Evolutionary conservation across 2,888 invertebrate genomes (phyloP), one percentile per base, ranked within the genome.

Genomic region (Sericinus montela): DNA sequence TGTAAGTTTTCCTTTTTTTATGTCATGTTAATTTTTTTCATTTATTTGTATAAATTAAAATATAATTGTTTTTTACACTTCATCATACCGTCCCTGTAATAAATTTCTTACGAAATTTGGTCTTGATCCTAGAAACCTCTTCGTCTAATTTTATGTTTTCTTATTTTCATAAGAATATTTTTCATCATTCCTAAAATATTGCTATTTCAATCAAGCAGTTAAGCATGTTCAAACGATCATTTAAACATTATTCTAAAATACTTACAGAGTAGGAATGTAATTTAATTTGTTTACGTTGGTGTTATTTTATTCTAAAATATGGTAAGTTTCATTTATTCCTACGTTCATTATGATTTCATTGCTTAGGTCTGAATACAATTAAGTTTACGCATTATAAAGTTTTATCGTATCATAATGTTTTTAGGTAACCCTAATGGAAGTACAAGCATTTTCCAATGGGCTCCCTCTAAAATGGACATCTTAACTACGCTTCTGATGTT

Each of bases 361-460:
- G 56, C 56, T 57, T 59, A 49, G 58, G 53, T 55, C 47, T 54
- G 54, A 35, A 58, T 63, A n/a, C 52, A 53, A 53, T 51, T 48
- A 29, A 41, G 19, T 48, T 39, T 30, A 29, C 45, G 49, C 51
- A 53, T 58, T 52, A 49, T 44, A 49, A 57, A 70, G 80, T 77
- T 80, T 83, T 80, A 84, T 78, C 68, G 58, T 69, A 68, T 73
- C 68, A 63, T 72, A 80, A 82, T 72, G 85, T 86, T 88, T 88
- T 77, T 88, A 88, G 88, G 88, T 88, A 88, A 88, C 72, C 86
- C 87, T 80, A 88, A 82, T 73, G 88, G 88, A 85, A 77, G 85
- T 80, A 70, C 85, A 75, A 80, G 80, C 72, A 69, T 72, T 76
- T 76, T 75, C 72, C 75, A 72, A 80, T 76, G 84, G 81, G 74